Base-by-base conservation (phyloP, 2,888 invertebrate genomes). In the Cenopis cana region DNA sequence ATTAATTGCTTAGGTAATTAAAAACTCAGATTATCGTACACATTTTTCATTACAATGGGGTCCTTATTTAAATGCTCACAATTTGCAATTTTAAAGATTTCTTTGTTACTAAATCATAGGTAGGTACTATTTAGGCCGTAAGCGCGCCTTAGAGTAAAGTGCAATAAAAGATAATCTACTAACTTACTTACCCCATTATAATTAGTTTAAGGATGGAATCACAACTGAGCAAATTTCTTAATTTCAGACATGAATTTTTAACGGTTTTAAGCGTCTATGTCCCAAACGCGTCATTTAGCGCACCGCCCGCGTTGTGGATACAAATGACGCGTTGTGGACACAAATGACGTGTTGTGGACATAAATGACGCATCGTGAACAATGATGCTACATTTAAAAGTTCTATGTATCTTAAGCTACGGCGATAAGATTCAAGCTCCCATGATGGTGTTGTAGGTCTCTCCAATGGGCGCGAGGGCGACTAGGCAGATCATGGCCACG, bases 401-500 rank as follows among this genome's bases (percentile, higher is more conserved):
- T 11, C 33, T 17, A 17, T 11, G 29, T 14, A 18, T 61, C 49
- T 61, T 62, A 62, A 0, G 5, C 33, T 67, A 50, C 49, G 11
- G 29, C 0, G 2, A 18, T 52, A 50, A 20, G 57, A 10, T 60
- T 68, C 82, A 88, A 71, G 85, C 77, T 11, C 90, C 90, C 80
- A 89, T 80, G 14, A 91, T 78, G 12, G 77, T 83, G 69, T 87
- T 88, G 91, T 95, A 95, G 0, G 95, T 93, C 33, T 95, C 94
- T 66, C 95, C 95, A 69, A 97, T 96, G 0, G 97, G 97, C 17
- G 97, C 97, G 72, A 97, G 88, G 0, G 95, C 96, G 18, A 96
- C 95, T 59, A 98, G 94, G 72, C 97, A 94, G 69, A 98, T 95
- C 81, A 98, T 94, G 9, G 95, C 96, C 12, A 96, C 92, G 0